These are phyloP conservation scores for Chrysocyon brachyurus DNA, from an alignment of 2,797 vertebrate genomes.

Conservation along the genomic window DNA sequence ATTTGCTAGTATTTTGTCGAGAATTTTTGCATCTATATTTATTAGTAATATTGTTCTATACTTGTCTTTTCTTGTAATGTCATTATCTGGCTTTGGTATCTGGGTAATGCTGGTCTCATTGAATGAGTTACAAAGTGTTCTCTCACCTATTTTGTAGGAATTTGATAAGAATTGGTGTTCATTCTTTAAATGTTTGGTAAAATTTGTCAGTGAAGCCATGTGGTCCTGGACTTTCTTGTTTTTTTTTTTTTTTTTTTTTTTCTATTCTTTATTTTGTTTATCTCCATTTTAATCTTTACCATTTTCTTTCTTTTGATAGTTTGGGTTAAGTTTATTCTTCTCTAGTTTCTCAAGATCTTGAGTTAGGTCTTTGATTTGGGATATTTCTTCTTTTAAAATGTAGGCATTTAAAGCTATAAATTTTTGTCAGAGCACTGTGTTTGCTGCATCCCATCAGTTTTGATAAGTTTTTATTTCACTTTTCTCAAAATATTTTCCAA, in stretches of 20 bases:
- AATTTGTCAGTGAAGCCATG: background rate
- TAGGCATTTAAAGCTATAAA: background rate
- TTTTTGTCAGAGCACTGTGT: background rate
- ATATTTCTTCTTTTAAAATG: background rate
- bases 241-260: background rate
- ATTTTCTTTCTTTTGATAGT: conserved; percentile 28
- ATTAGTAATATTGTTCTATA: background rate
- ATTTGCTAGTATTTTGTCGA: background rate
- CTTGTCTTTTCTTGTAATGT: background rate
- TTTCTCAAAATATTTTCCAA: background rate
- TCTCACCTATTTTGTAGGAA: background rate
- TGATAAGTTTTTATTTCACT: background rate
- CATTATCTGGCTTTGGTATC: conserved; percentile 7
- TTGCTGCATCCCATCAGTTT: background rate
- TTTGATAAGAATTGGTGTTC: background rate
- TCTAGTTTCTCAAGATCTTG: background rate
- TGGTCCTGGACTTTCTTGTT: background rate
- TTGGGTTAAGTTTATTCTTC: background rate
- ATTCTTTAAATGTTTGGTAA: background rate
- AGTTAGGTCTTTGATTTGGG: background rate
- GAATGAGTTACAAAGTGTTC: background rate
- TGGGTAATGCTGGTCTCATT: background rate
- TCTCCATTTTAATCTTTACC: background rate
- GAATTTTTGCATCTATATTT: background rate
- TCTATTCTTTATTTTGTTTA: background rate